Conservation (phyloP, 2,888 invertebrate genomes). For the Idaea dimidiata region DNA sequence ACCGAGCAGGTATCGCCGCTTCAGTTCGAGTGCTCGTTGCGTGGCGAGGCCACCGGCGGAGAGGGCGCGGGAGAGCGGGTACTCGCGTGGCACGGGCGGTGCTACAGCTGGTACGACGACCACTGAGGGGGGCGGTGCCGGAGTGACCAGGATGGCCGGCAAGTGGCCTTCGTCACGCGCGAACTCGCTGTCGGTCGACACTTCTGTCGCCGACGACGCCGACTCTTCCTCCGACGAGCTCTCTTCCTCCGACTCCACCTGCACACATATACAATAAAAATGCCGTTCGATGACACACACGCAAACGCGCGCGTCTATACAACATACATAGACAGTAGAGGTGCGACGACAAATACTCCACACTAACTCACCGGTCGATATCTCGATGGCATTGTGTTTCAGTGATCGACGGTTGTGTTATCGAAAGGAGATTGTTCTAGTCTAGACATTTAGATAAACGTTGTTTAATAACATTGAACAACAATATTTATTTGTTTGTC, state of each 20-base stretch:
- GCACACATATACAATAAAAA: conserved; percentile 11
- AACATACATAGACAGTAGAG: conserved; percentile 9
- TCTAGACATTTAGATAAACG: too few relatives aligned
- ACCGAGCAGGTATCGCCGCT: conserved; percentile 91
- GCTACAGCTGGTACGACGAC: conserved; percentile 82
- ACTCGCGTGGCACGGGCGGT: conserved; percentile 83
- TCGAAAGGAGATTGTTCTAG: too few relatives aligned
- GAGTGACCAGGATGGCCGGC: conserved; percentile 88
- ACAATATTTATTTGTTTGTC: too few relatives aligned
- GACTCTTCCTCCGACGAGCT: conserved; percentile 86
- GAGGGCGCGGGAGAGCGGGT: conserved; percentile 89
- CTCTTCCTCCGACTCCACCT: conserved; percentile 76
- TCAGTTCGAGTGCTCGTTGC: conserved; percentile 91
- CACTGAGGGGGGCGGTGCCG: conserved; percentile 88
- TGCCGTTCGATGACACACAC: conserved; percentile 29
- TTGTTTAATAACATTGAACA: too few relatives aligned
- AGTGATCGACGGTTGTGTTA: too few relatives aligned
- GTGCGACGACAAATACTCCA: conserved; percentile 37
- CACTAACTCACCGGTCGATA: conserved; percentile 60
- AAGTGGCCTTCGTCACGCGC: conserved; percentile 90
- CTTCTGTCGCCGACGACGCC: conserved; percentile 94
- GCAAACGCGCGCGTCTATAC: conserved; percentile 1
- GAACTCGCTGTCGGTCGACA: conserved; percentile 95
- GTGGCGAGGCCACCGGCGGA: conserved; percentile 94
- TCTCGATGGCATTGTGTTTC: not conserved